Evolutionary conservation across 2,888 invertebrate species (phyloP).

Genomic region (Tetrapedia diversipes): DNA sequence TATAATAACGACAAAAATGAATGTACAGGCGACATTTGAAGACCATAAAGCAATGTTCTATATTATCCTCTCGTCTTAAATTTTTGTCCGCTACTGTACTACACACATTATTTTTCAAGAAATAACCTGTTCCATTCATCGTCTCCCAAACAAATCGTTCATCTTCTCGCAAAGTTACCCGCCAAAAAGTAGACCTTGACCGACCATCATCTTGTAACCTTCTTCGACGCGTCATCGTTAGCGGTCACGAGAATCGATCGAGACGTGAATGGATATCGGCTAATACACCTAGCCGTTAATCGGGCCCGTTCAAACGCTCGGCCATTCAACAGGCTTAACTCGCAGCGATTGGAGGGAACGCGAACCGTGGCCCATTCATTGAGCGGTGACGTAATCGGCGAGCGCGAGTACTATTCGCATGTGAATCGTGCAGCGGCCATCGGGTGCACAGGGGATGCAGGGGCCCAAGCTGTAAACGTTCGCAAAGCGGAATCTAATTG

Average conservation of each 20-base stretch:
- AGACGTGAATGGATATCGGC: constrained; percentile 3
- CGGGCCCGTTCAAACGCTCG: constrained; percentile 13
- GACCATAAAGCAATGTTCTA: too few species aligned
- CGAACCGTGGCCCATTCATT: constrained; percentile 60
- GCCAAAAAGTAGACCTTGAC: background rate
- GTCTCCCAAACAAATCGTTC: background rate
- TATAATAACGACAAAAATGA: too few species aligned
- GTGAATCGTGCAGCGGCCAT: constrained; percentile 54
- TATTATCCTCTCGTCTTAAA: too few species aligned
- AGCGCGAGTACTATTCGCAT: constrained; percentile 58
- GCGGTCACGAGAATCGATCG: background rate
- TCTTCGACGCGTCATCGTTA: background rate
- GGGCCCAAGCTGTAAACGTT: constrained; percentile 26
- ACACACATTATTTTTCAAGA: too few species aligned
- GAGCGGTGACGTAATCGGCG: constrained; percentile 61
- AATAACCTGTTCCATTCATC: background rate
- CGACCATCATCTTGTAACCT: too few species aligned
- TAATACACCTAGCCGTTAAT: too few species aligned
- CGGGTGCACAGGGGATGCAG: constrained; percentile 36
- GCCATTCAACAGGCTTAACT: constrained; percentile 19
- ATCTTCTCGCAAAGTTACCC: background rate
- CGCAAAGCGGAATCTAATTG: constrained; percentile 51
- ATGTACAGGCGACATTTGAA: too few species aligned
- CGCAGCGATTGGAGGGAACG: constrained; percentile 13
- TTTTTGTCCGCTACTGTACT: too few species aligned